Evolutionary conservation across 92 coral and sea anemone genomes (phyloP).

Genomic region (Blastomussa wellsi): DNA sequence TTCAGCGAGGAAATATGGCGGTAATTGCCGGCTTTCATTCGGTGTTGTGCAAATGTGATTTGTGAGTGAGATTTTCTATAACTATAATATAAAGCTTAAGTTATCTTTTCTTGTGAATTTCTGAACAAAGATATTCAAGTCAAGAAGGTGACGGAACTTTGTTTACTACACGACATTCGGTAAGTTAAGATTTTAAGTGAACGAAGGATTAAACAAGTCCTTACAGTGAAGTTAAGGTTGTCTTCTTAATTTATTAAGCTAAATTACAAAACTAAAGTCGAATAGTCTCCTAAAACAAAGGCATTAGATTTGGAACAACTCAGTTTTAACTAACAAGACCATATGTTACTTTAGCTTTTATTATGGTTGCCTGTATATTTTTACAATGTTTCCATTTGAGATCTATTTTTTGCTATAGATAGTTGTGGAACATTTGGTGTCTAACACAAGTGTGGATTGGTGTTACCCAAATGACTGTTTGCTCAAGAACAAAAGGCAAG

Average conservation of each 20-base stretch:
- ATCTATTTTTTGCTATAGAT: slow-evolving; percentile 27
- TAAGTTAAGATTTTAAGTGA: neutral
- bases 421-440: slow-evolving; percentile 45
- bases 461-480: slow-evolving; percentile 51
- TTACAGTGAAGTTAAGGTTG: slow-evolving; percentile 25
- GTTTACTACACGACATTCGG: slow-evolving; percentile 28
- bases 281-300: too few relatives aligned
- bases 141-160: slow-evolving; percentile 42
- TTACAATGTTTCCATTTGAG: neutral
- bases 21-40: slow-evolving; percentile 21
- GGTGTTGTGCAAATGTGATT: neutral
- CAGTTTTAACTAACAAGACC: neutral
- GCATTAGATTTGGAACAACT: neutral
- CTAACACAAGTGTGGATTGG: slow-evolving; percentile 46
- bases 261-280: too few relatives aligned
- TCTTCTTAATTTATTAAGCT: neutral
- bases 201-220: neutral
- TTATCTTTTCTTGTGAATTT: neutral
- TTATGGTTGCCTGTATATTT: neutral
- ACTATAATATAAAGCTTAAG: neutral
- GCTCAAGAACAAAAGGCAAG: slow-evolving; percentile 51
- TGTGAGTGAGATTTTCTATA: neutral
- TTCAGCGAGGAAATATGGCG: slow-evolving; percentile 54
- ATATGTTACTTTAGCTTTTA: neutral
- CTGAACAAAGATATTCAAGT: slow-evolving; percentile 22